Conservation (phyloP, 2,797 vertebrate genomes). For the Enteromius radiatus region DNA sequence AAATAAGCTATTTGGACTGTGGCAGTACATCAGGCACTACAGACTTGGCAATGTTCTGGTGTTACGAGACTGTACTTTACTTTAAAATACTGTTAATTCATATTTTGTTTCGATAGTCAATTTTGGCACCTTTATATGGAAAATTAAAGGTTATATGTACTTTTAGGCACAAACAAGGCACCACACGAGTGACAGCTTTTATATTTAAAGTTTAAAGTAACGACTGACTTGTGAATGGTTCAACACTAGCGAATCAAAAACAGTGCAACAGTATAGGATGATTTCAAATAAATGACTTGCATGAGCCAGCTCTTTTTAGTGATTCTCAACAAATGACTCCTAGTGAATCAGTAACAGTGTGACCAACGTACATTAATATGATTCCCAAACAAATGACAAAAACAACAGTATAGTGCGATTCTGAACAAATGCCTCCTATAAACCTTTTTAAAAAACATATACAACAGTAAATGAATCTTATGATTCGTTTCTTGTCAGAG, state of each 20-base stretch:
- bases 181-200: too few relatives aligned
- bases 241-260: neutral
- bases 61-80: neutral
- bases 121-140: neutral
- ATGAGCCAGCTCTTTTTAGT: neutral
- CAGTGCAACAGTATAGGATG: too few relatives aligned
- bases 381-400: too few relatives aligned
- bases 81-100: neutral
- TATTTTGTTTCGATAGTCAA: neutral
- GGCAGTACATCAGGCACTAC: neutral
- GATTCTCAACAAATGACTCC: too few relatives aligned
- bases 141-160: neutral
- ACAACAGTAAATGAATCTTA: too few relatives aligned
- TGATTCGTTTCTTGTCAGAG: neutral
- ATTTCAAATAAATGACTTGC: neutral
- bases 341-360: too few relatives aligned
- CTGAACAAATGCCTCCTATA: too few relatives aligned
- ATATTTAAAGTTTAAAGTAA: neutral
- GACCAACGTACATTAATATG: too few relatives aligned
- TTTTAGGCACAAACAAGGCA: too few relatives aligned
- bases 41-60: neutral
- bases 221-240: neutral
- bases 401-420: too few relatives aligned
- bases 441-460: too few relatives aligned
- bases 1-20: neutral